phyloP scores from a whole-genome alignment of 2,888 invertebrate species.

The Hemistola chrysoprasaria region DNA sequence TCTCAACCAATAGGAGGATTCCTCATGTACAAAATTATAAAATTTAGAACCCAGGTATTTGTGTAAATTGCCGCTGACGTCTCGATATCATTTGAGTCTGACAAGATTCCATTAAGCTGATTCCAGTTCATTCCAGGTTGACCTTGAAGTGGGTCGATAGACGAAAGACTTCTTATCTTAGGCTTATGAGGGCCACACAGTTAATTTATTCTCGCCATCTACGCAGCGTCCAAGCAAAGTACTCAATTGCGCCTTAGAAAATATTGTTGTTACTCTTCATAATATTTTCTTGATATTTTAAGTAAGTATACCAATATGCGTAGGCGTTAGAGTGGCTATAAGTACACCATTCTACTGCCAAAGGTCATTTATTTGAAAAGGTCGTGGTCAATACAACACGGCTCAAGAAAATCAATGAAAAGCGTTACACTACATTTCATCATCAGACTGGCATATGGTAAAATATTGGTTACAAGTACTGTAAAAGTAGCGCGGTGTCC shows the following conservation, averaged over 20 bases:
- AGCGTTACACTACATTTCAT: too few relatives aligned
- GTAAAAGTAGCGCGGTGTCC: conserved; percentile 35
- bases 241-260: conserved; percentile 2
- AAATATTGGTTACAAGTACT: conserved; percentile 4
- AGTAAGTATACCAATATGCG: background rate
- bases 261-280: conserved; percentile 16
- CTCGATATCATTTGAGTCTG: conserved; percentile 38
- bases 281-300: conserved; percentile 4
- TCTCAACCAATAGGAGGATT: too few relatives aligned
- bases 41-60: too few relatives aligned
- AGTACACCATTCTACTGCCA: conserved; percentile 3
- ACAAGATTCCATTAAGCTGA: conserved; percentile 37
- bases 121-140: conserved; percentile 31
- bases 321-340: background rate
- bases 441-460: background rate
- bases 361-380: conserved; percentile 8
- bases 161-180: conserved; percentile 16
- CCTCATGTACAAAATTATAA: too few relatives aligned
- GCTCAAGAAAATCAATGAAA: too few relatives aligned
- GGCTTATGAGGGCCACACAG: conserved; percentile 17
- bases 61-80: too few relatives aligned
- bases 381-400: too few relatives aligned
- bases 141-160: conserved; percentile 7
- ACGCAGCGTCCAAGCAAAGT: background rate
- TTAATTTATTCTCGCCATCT: conserved; percentile 14